Conservation (phyloP, 2,113 vertebrate species). For the Rhagologus leucostigma region DNA sequence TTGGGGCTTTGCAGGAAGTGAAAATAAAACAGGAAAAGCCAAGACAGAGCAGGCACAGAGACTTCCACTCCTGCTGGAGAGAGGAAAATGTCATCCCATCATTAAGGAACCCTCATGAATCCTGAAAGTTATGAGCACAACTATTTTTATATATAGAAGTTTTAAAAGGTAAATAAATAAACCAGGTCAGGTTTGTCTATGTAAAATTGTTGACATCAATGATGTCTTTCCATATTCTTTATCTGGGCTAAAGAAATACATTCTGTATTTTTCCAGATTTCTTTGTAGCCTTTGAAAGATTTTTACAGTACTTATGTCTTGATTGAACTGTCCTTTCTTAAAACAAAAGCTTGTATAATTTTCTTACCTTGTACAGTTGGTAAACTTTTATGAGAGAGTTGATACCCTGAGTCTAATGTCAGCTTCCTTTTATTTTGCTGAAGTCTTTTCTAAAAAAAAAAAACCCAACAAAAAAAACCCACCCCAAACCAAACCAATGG, state of each 20-base stretch:
- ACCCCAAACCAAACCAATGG: constrained; percentile 38
- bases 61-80: neutral
- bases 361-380: constrained; percentile 92
- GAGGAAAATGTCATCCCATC: neutral
- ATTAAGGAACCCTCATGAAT: constrained; percentile 74
- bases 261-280: constrained; percentile 92
- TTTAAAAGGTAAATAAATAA: constrained; percentile 79
- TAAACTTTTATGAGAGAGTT: constrained; percentile 85
- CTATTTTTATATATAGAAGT: constrained; percentile 83
- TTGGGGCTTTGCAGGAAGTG: neutral
- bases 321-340: constrained; percentile 82
- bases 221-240: constrained; percentile 91
- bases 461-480: neutral
- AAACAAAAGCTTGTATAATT: constrained; percentile 92
- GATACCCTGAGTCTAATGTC: constrained; percentile 74
- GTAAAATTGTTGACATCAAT: constrained; percentile 96
- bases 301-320: constrained; percentile 86
- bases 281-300: constrained; percentile 88
- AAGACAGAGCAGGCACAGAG: neutral
- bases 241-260: constrained; percentile 85
- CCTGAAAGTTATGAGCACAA: constrained; percentile 79
- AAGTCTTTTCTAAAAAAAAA: constrained; percentile 68
- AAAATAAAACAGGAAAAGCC: neutral
- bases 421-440: constrained; percentile 78
- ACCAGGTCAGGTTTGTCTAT: constrained; percentile 89